Conservation (phyloP, 1,140 invertebrate species). For the Papilio glaucus region DNA sequence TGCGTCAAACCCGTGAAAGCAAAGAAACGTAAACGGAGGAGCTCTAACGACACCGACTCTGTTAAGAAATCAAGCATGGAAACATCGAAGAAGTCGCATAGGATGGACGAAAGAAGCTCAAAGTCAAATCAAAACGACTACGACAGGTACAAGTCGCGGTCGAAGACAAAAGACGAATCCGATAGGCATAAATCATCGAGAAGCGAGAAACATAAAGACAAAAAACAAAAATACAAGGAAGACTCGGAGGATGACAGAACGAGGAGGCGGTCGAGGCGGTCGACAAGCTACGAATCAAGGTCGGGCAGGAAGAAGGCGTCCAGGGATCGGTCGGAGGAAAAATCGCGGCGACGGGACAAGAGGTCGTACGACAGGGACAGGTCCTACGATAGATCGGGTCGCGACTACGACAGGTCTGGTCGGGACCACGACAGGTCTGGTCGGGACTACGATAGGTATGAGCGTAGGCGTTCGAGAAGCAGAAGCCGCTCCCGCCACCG, state of each 20-base stretch:
- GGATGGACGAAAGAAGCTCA: slow-evolving; percentile 57
- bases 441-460: slow-evolving; percentile 37
- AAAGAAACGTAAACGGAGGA: slow-evolving; percentile 73
- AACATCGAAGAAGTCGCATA: slow-evolving; percentile 66
- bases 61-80: slow-evolving; percentile 63
- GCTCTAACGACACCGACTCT: slow-evolving; percentile 53
- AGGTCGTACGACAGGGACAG: slow-evolving; percentile 61
- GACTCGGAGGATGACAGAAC: slow-evolving; percentile 65
- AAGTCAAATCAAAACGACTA: slow-evolving; percentile 62
- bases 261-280: slow-evolving; percentile 64
- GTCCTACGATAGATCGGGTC: slow-evolving; percentile 34
- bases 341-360: slow-evolving; percentile 59
- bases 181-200: slow-evolving; percentile 59
- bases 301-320: slow-evolving; percentile 53
- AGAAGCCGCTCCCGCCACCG: slow-evolving; percentile 65
- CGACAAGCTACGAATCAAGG: slow-evolving; percentile 67
- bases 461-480: slow-evolving; percentile 60
- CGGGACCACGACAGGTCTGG: slow-evolving; percentile 29
- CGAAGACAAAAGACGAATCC: slow-evolving; percentile 60
- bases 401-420: slow-evolving; percentile 27
- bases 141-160: slow-evolving; percentile 55
- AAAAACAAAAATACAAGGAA: slow-evolving; percentile 67
- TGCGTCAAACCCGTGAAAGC: slow-evolving; percentile 53
- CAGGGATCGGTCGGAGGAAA: slow-evolving; percentile 61
- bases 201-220: slow-evolving; percentile 61